phyloP scores from a whole-genome alignment of 1,140 invertebrate genomes.

The Octopus sinensis region DNA sequence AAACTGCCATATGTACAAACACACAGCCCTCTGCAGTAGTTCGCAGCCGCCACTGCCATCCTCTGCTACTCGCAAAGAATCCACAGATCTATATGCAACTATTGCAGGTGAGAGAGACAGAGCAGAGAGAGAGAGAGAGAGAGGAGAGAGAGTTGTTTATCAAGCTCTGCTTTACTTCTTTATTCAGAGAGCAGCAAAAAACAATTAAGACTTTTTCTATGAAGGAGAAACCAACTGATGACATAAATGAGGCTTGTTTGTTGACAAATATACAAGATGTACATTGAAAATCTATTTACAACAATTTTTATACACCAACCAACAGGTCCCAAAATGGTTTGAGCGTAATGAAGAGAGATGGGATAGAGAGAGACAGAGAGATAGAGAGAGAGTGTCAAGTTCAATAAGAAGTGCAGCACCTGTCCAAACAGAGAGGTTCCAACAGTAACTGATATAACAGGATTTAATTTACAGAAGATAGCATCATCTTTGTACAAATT shows the following conservation, averaged over 20 bases:
- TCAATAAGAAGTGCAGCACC: too few relatives aligned
- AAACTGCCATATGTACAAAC: too few relatives aligned
- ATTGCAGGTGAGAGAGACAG: too few relatives aligned
- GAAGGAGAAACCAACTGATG: background rate
- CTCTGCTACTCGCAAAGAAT: too few relatives aligned
- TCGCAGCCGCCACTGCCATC: too few relatives aligned
- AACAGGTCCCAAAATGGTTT: constrained; percentile 4
- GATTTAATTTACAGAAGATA: background rate
- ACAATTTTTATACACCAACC: constrained; percentile 1
- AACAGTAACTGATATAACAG: constrained; percentile 3
- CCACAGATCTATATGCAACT: too few relatives aligned
- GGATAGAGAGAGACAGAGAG: background rate
- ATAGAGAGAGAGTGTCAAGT: too few relatives aligned
- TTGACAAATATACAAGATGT: constrained; percentile 11
- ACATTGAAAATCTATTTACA: constrained; percentile 1
- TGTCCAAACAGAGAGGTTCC: background rate
- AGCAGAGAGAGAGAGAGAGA: too few relatives aligned
- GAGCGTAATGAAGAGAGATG: background rate
- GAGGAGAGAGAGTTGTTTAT: too few relatives aligned
- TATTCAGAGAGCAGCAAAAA: background rate
- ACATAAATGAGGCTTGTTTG: background rate
- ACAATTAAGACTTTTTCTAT: background rate
- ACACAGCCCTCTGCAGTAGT: too few relatives aligned
- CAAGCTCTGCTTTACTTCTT: too few relatives aligned
- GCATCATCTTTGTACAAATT: too few relatives aligned